Percentiles rank a stretch among this genome's conserved stretches.
These are phyloP conservation scores for Leucoraja erinaceus DNA, from an alignment of 2,113 vertebrate genomes.

Conservation along the genomic window DNA sequence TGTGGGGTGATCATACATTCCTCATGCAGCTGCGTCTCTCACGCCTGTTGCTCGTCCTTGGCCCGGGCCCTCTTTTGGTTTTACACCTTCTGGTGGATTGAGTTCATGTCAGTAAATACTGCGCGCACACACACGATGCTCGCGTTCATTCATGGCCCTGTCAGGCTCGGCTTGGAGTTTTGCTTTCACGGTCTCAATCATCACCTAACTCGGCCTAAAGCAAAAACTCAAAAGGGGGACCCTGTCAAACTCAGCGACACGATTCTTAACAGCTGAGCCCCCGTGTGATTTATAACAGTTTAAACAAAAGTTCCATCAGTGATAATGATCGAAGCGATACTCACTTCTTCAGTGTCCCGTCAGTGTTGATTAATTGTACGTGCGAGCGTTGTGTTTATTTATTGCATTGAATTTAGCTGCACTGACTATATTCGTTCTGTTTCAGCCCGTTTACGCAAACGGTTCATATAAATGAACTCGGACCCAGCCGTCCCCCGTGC, in stretches of 20 bases:
- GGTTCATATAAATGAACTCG: not conserved
- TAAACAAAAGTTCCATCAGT: not conserved
- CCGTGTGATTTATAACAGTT: constrained; percentile 10
- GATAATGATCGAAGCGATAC: not conserved
- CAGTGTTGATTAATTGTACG: not conserved
- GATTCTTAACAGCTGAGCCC: not conserved
- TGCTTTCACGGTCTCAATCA: constrained; percentile 6
- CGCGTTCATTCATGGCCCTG: not conserved
- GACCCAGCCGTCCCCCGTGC: not conserved
- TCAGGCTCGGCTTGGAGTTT: not conserved
- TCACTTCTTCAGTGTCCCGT: not conserved
- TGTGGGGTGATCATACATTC: not conserved
- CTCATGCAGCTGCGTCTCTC: not conserved
- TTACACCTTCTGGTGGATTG: not conserved
- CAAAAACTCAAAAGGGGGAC: not conserved
- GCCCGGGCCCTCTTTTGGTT: not conserved
- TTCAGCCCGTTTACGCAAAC: too few relatives aligned
- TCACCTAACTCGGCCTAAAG: constrained; percentile 4
- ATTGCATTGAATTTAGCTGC: not conserved
- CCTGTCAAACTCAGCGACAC: not conserved
- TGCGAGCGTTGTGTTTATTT: not conserved
- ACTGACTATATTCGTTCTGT: not conserved
- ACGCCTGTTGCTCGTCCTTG: not conserved
- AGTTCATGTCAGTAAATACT: not conserved
- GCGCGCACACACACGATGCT: not conserved